Percentiles rank a stretch among this genome's conserved stretches.
Conservation (phyloP, 1,140 invertebrate genomes). For the Chironomus striatipennis region DNA sequence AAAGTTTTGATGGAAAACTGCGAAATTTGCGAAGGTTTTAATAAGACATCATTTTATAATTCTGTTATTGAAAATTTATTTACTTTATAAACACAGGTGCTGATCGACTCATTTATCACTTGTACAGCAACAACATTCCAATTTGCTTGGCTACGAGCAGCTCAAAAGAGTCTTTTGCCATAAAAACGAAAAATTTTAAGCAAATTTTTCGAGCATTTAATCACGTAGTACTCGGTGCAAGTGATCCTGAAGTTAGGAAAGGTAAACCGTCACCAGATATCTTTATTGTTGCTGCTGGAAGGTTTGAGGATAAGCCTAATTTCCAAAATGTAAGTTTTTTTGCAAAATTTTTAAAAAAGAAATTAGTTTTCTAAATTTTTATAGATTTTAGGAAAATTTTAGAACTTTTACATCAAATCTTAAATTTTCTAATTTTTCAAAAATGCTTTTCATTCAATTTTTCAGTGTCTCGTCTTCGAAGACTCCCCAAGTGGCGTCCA, state of each 20-base stretch:
- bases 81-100: slow-evolving; percentile 56
- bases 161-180: slow-evolving; percentile 59
- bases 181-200: slow-evolving; percentile 67
- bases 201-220: slow-evolving; percentile 67
- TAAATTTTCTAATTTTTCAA: too few relatives aligned
- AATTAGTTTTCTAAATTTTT: too few relatives aligned
- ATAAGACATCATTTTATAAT: background rate
- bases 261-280: slow-evolving; percentile 94
- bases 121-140: slow-evolving; percentile 68
- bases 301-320: slow-evolving; percentile 66
- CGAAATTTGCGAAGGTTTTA: slow-evolving; percentile 51
- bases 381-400: too few relatives aligned
- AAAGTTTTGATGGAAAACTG: slow-evolving; percentile 46
- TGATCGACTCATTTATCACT: slow-evolving; percentile 67
- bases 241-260: slow-evolving; percentile 77
- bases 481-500: slow-evolving; percentile 84
- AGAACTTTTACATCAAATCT: slow-evolving; percentile 27
- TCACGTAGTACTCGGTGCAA: slow-evolving; percentile 75
- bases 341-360: slow-evolving; percentile 26
- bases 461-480: slow-evolving; percentile 84
- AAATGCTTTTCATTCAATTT: too few relatives aligned
- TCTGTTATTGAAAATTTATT: slow-evolving; percentile 28
- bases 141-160: slow-evolving; percentile 87
- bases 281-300: slow-evolving; percentile 73
- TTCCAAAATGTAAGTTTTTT: slow-evolving; percentile 48